Conservation (phyloP, 1,140 invertebrate genomes). For the Papilio helenus region DNA sequence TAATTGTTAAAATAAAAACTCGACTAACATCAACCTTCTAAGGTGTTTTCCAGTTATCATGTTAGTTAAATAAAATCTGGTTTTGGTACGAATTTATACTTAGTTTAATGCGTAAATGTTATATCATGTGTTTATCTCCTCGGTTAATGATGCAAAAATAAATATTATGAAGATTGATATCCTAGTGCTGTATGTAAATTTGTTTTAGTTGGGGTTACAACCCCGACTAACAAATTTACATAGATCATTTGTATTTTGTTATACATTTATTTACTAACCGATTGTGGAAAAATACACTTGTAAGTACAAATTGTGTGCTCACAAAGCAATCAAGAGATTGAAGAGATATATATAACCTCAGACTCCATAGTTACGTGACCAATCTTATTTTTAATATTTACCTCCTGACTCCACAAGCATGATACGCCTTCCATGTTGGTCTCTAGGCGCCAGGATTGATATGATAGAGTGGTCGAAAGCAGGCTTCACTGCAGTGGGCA, state of each 20-base stretch:
- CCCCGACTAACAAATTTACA: no score
- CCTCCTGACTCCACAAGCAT: constrained; percentile 90
- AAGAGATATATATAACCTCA: background rate
- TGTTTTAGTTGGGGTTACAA: background rate
- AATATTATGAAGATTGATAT: background rate
- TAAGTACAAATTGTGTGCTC: background rate
- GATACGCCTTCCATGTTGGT: constrained; percentile 88
- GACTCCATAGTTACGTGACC: no score
- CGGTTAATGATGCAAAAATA: background rate
- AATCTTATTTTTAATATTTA: constrained; percentile 57
- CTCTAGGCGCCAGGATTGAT: constrained; percentile 88
- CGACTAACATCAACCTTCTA: background rate
- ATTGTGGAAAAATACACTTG: background rate
- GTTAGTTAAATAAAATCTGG: background rate
- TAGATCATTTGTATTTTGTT: background rate
- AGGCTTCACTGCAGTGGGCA: constrained; percentile 86
- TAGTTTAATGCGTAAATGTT: background rate
- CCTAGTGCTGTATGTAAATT: background rate
- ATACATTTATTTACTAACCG: background rate
- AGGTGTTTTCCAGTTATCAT: background rate
- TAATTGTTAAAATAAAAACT: background rate
- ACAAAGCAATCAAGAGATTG: background rate
- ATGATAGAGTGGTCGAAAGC: constrained; percentile 90
- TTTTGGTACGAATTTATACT: background rate
- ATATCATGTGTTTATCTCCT: background rate